These are phyloP conservation scores for Enteromius unitaeniatus DNA, from an alignment of 2,797 vertebrate species.

Conservation along the genomic window DNA sequence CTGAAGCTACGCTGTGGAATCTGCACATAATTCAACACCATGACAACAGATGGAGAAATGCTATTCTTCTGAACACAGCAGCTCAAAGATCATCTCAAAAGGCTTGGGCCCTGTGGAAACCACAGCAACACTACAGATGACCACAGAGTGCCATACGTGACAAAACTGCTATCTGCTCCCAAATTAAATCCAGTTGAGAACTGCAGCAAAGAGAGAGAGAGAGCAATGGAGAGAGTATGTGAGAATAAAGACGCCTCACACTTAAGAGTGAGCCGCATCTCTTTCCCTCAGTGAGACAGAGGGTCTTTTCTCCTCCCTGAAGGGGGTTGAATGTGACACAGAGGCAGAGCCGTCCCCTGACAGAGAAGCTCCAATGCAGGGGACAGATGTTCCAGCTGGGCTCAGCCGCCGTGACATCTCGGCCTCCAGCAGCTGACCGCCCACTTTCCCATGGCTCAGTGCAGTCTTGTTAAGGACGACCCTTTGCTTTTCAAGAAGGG, in stretches of 20 bases:
- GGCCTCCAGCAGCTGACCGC: conserved; percentile 45
- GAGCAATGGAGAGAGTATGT: background rate
- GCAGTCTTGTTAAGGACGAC: conserved; percentile 9
- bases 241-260: conserved; percentile 45
- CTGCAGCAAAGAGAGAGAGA: conserved; percentile 19
- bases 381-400: conserved; percentile 51
- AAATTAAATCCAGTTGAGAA: conserved; percentile 23
- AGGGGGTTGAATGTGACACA: conserved; percentile 31
- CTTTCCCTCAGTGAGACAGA: conserved; percentile 39
- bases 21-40: conserved; percentile 26
- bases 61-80: background rate
- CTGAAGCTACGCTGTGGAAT: background rate
- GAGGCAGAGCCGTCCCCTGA: conserved; percentile 33
- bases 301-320: conserved; percentile 39
- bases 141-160: conserved; percentile 25
- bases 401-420: conserved; percentile 39
- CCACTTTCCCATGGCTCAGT: conserved; percentile 14
- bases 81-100: conserved; percentile 40
- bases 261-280: background rate
- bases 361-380: conserved; percentile 32
- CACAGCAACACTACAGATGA: conserved; percentile 14
- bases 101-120: background rate
- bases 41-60: conserved; percentile 32
- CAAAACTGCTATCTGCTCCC: conserved; percentile 28
- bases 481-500: conserved; percentile 18